phyloP scores from a whole-genome alignment of 2,888 invertebrate genomes.

The Chaitophorus viminalis region DNA sequence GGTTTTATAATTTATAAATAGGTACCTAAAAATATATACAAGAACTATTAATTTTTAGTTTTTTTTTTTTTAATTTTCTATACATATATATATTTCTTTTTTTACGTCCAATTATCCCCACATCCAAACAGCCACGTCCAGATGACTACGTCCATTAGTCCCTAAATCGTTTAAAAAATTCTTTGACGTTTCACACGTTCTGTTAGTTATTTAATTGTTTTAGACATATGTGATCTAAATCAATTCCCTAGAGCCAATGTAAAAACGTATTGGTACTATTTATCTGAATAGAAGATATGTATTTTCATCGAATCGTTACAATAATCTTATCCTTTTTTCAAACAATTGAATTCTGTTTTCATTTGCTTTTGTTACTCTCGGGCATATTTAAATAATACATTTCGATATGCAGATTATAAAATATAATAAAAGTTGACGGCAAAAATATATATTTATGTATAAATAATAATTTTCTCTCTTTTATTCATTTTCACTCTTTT shows the following conservation, averaged over 20 bases:
- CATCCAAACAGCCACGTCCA: too few species aligned
- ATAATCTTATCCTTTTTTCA: slow-evolving; percentile 13
- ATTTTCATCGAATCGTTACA: not conserved
- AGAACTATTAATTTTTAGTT: too few species aligned
- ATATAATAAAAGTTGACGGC: slow-evolving; percentile 38
- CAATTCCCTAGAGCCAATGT: not conserved
- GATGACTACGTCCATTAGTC: too few species aligned
- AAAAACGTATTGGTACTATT: too few species aligned
- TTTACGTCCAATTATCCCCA: too few species aligned
- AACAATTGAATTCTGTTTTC: slow-evolving; percentile 44
- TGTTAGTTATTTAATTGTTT: not conserved
- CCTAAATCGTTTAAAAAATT: too few species aligned
- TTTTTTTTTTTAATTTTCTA: too few species aligned
- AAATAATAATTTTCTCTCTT: slow-evolving; percentile 34
- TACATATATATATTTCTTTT: too few species aligned
- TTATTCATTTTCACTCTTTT: not conserved
- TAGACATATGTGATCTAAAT: not conserved
- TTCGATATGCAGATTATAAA: slow-evolving; percentile 49
- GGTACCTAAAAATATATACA: too few species aligned
- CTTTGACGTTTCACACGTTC: too few species aligned
- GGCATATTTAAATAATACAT: slow-evolving; percentile 4
- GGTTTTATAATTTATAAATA: too few species aligned
- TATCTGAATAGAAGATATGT: too few species aligned
- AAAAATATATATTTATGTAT: slow-evolving; percentile 2
- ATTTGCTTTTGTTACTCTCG: slow-evolving; percentile 9